Percentiles rank a stretch among this genome's conserved stretches.
Conservation (phyloP, 1,140 invertebrate genomes). For the Babylonia areolata region DNA sequence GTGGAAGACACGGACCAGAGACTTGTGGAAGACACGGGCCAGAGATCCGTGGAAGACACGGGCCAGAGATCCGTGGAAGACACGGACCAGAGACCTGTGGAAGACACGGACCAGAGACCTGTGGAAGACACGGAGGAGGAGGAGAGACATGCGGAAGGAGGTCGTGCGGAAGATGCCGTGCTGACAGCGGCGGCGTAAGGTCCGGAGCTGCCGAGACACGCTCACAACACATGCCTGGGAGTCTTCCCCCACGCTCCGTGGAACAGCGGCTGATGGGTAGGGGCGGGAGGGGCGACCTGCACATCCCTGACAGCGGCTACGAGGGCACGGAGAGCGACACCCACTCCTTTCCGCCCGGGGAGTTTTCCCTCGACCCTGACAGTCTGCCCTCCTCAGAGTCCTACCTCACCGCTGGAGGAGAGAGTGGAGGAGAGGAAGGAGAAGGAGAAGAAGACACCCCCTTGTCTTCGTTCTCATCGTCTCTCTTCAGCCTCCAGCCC, state of each 20-base stretch:
- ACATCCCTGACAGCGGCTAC: slow-evolving; percentile 10
- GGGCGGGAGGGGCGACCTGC: background rate
- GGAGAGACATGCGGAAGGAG: no score
- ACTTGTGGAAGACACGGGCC: background rate
- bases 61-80: background rate
- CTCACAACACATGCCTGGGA: no score
- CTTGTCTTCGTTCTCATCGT: background rate
- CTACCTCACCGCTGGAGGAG: background rate
- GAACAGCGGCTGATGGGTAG: no score
- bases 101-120: background rate
- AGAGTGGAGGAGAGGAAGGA: background rate
- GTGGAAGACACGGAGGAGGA: background rate
- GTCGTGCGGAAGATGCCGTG: no score
- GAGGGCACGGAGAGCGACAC: slow-evolving; percentile 16
- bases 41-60: background rate
- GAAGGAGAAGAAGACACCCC: background rate
- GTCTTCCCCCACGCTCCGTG: no score
- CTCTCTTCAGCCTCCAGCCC: background rate
- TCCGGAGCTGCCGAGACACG: no score
- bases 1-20: background rate
- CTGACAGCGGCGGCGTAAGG: no score
- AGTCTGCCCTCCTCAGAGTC: background rate
- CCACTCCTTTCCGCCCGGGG: background rate
- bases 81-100: background rate
- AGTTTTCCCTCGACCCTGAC: background rate